Percentiles rank a stretch among this genome's conserved stretches.
These are phyloP conservation scores for Formica selysi DNA, from an alignment of 1,140 invertebrate species.

Conservation along the genomic window DNA sequence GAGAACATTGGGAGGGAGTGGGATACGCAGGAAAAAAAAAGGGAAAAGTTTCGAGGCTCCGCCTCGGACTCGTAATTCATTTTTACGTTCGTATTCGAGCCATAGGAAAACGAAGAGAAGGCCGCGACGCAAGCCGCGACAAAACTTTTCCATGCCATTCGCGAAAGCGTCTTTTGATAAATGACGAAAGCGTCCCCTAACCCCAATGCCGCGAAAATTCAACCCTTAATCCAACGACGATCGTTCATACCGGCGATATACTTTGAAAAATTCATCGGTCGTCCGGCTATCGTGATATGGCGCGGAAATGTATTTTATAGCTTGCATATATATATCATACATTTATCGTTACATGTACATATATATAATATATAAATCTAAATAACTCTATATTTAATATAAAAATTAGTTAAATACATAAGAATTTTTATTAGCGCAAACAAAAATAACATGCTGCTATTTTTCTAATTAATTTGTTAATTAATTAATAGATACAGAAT, in stretches of 20 bases:
- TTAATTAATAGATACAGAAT: background rate
- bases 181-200: constrained; percentile 62
- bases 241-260: constrained; percentile 25
- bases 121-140: constrained; percentile 34
- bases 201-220: constrained; percentile 50
- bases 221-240: constrained; percentile 58
- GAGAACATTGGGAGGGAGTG: constrained; percentile 1
- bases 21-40: constrained; percentile 10
- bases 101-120: constrained; percentile 41
- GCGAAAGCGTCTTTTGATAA: constrained; percentile 69
- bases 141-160: constrained; percentile 62
- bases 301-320: constrained; percentile 26
- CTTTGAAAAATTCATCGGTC: constrained; percentile 49
- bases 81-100: constrained; percentile 56
- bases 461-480: background rate
- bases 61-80: constrained; percentile 65
- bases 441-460: background rate
- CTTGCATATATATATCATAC: constrained; percentile 1
- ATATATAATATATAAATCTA: background rate
- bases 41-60: constrained; percentile 58
- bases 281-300: constrained; percentile 10
- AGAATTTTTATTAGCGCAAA: background rate
- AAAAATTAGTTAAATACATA: constrained; percentile 5
- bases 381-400: background rate
- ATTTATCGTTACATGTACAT: constrained; percentile 4